Conservation (phyloP, 2,113 vertebrate species). For the Cynopterus brachyotis region DNA sequence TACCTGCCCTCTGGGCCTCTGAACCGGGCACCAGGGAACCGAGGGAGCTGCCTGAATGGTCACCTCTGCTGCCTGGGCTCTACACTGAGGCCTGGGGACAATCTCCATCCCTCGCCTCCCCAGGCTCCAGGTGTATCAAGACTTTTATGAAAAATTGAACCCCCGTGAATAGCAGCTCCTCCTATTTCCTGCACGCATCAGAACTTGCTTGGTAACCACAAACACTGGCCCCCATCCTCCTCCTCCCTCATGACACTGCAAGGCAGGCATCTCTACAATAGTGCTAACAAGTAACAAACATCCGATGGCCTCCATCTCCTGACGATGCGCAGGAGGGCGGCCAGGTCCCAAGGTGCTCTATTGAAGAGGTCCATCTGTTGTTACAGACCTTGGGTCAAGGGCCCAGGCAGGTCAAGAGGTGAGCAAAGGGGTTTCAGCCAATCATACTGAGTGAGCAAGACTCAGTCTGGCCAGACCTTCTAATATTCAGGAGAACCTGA, state of each 20-base stretch:
- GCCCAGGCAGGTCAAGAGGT: not conserved
- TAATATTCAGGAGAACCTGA: not conserved
- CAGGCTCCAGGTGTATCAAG: not conserved
- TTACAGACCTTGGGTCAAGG: not conserved
- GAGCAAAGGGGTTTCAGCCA: not conserved
- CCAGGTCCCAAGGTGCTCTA: fast-evolving
- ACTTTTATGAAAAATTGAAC: not conserved
- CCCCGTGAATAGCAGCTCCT: fast-evolving
- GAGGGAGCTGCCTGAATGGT: not conserved
- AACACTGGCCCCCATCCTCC: no score
- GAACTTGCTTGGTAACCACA: not conserved
- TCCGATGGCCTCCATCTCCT: not conserved
- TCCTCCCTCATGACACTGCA: no score
- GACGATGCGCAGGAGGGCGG: not conserved
- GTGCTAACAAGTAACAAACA: not conserved
- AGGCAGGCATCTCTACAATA: not conserved
- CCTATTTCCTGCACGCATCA: fast-evolving
- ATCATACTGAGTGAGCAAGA: not conserved
- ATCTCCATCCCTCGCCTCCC: not conserved
- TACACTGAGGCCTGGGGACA: not conserved
- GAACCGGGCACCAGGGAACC: not conserved
- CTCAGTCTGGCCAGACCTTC: not conserved
- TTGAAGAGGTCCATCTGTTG: not conserved
- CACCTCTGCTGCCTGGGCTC: not conserved
- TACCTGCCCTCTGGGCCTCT: not conserved